Evolutionary conservation across 2,113 vertebrate species (phyloP), one percentile per base, ranked within the genome.

Genomic region (Gorilla gorilla): DNA sequence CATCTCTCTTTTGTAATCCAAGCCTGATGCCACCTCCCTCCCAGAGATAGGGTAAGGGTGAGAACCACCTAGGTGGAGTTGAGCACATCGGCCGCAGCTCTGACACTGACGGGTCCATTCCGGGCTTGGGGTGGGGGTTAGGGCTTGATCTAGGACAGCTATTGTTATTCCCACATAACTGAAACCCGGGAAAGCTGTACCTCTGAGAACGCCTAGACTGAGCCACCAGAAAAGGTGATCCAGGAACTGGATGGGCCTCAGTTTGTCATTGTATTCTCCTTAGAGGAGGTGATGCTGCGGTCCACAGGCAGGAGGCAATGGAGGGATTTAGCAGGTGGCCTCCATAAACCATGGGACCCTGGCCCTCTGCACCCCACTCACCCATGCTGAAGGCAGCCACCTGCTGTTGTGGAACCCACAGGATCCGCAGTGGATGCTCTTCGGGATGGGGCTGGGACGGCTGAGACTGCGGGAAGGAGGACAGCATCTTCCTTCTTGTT

Each of bases 331-430:
- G 38, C 25, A 16, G 70, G 80, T 13, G 72, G 73, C 66, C 35
- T 75, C 30, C 40, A 23, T 73, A 45, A 61, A 25, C 55, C 57
- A 12, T 3, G 8, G 20, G 38, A 18, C 30, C 20, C 55, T 2
- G 27, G 38, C 35, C 64, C n/a, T 43, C 23, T 55, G 18, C 1
- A 38, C 14, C 59, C 59, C 6, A 2, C 22, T 32, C 27, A 27
- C 61, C 55, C 43, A 8, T 2, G 38, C 30, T 45, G 57, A 90
- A 89, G 48, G 32, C 68, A 22, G 2, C 59, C 11, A 4, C 43
- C 32, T 9, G 35, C 38, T 73, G n/a, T 38, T 16, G 38, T 7
- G 6, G 48, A 52, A 16, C 40, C 45, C 0, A 0, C 2, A 18
- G 23, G n/a, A 55, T 35, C 3, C 0, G 22, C 18, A 6, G 17